Conservation (phyloP, 1,140 invertebrate species). For the Solenopsis fugax region DNA sequence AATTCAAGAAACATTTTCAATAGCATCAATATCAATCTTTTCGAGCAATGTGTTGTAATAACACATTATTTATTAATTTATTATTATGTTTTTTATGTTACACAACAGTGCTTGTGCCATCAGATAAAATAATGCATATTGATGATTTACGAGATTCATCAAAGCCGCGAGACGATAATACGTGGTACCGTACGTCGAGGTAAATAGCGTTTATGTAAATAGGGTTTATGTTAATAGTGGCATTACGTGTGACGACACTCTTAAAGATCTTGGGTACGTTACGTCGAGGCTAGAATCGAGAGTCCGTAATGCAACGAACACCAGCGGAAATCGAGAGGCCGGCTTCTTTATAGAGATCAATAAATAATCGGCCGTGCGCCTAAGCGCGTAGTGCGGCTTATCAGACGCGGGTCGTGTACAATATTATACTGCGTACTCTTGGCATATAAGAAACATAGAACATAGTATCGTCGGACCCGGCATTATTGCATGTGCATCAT, state of each 20-base stretch:
- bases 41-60: background rate
- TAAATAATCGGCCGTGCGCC: slow-evolving; percentile 37
- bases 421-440: slow-evolving; percentile 1
- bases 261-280: background rate
- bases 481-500: slow-evolving; percentile 37
- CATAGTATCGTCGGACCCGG: background rate
- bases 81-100: background rate
- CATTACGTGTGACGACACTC: slow-evolving; percentile 20
- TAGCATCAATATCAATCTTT: background rate
- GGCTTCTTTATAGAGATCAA: slow-evolving; percentile 45
- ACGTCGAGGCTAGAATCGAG: background rate
- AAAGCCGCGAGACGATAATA: slow-evolving; percentile 19
- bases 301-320: background rate
- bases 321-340: slow-evolving; percentile 10
- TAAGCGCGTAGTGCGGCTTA: slow-evolving; percentile 28
- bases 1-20: background rate
- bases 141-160: slow-evolving; percentile 22
- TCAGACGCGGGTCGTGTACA: slow-evolving; percentile 11
- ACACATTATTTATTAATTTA: background rate
- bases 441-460: background rate
- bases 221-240: slow-evolving; percentile 39
- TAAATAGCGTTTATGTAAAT: slow-evolving; percentile 30
- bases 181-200: slow-evolving; percentile 2
- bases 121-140: background rate
- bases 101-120: background rate